Conservation (phyloP, 2,797 vertebrate genomes). For the Pipistrellus kuhlii region DNA sequence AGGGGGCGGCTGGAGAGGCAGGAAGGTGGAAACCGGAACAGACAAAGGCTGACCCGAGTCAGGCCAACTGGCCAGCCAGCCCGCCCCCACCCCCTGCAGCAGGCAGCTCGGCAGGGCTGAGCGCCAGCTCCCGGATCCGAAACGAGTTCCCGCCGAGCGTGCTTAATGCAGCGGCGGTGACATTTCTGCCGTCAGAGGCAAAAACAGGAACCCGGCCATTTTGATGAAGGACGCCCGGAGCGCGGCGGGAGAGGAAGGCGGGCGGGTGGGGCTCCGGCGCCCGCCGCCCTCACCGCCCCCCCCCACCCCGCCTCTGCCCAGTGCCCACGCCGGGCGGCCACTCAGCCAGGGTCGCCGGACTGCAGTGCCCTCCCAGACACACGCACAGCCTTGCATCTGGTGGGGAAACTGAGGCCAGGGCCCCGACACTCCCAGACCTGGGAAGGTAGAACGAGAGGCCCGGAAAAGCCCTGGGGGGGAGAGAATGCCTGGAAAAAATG, state of each 20-base stretch:
- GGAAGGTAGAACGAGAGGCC: not conserved
- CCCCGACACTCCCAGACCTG: not conserved
- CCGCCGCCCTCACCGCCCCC: not conserved
- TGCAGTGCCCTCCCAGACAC: not conserved
- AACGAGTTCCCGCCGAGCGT: constrained; percentile 77
- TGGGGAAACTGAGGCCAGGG: constrained; percentile 68
- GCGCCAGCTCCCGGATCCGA: constrained; percentile 76
- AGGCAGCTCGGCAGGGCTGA: constrained; percentile 71
- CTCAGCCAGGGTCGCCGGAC: not conserved
- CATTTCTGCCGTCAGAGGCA: constrained; percentile 82
- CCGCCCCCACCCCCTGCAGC: constrained; percentile 52
- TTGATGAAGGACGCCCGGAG: constrained; percentile 70
- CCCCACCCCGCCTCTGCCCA: not conserved
- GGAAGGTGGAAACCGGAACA: constrained; percentile 47
- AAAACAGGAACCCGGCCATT: constrained; percentile 82
- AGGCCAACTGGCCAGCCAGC: constrained; percentile 56
- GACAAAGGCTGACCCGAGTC: constrained; percentile 77
- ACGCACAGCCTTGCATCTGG: not conserved
- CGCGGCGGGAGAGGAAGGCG: not conserved
- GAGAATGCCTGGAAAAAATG: not conserved
- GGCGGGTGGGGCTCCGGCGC: not conserved
- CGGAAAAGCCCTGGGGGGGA: not conserved
- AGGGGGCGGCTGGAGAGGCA: not conserved
- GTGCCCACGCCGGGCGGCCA: not conserved
- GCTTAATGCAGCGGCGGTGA: constrained; percentile 81